phyloP scores from a whole-genome alignment of 2,113 vertebrate genomes.

The Xiphophorus hellerii region DNA sequence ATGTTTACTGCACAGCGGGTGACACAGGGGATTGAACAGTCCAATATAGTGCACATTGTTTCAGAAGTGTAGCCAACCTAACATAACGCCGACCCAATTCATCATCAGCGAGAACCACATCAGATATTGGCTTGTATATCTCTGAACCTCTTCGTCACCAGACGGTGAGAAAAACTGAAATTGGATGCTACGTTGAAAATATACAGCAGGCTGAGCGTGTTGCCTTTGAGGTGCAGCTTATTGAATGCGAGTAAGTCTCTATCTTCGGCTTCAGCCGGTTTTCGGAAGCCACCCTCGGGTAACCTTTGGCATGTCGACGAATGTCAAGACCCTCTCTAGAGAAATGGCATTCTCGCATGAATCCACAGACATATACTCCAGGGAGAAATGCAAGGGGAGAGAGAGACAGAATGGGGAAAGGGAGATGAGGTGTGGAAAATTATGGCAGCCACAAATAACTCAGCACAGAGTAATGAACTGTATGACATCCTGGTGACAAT shows the following conservation, averaged over 20 bases:
- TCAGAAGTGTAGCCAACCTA: slow-evolving; percentile 29
- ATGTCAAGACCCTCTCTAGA: slow-evolving; percentile 21
- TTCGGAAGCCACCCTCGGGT: slow-evolving; percentile 19
- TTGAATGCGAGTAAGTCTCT: slow-evolving; percentile 20
- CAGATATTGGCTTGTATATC: background rate
- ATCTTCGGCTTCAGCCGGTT: background rate
- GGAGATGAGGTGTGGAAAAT: background rate
- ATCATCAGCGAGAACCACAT: slow-evolving; percentile 8
- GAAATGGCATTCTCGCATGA: slow-evolving; percentile 21
- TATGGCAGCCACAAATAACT: background rate
- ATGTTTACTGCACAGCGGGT: slow-evolving; percentile 42
- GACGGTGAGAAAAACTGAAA: slow-evolving; percentile 26
- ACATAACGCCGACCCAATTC: slow-evolving; percentile 8
- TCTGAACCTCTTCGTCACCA: slow-evolving; percentile 27
- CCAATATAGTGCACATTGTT: slow-evolving; percentile 1
- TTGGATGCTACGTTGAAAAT: background rate
- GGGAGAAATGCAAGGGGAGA: slow-evolving; percentile 8
- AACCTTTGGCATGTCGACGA: slow-evolving; percentile 41
- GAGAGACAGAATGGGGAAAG: background rate
- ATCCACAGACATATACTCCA: slow-evolving; percentile 14
- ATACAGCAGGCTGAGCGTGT: slow-evolving; percentile 7
- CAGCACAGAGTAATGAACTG: background rate
- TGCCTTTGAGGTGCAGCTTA: slow-evolving; percentile 6
- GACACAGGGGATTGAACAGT: slow-evolving; percentile 31
- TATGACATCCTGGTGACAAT: background rate